These are phyloP conservation scores for Betta splendens DNA, from an alignment of 2,797 vertebrate genomes.

Conservation along the genomic window DNA sequence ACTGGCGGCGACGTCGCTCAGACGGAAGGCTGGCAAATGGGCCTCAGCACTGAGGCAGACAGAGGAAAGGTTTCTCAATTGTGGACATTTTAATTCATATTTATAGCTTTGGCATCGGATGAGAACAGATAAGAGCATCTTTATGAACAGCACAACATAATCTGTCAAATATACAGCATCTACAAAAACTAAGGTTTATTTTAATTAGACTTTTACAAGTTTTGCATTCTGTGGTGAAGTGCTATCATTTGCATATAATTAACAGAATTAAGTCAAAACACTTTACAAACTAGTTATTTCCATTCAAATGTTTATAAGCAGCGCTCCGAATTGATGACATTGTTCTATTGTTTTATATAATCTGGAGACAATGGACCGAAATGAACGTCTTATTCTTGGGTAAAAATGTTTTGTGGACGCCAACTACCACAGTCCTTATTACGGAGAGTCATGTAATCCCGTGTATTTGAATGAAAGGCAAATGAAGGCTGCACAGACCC, in stretches of 20 bases:
- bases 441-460: conserved; percentile 19
- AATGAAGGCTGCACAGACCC: background rate
- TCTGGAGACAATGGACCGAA: background rate
- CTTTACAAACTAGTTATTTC: too few relatives aligned
- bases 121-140: too few relatives aligned
- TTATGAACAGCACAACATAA: too few relatives aligned
- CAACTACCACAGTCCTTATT: background rate
- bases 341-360: background rate
- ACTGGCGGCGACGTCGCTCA: conserved; percentile 40
- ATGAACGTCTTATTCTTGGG: background rate
- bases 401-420: background rate
- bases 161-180: background rate
- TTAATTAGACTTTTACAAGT: background rate
- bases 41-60: conserved; percentile 50
- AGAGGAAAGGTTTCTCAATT: background rate
- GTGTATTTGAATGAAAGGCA: conserved; percentile 8
- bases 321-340: too few relatives aligned
- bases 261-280: too few relatives aligned
- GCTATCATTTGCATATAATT: too few relatives aligned
- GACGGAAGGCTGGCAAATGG: conserved; percentile 28
- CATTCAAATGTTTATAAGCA: too few relatives aligned
- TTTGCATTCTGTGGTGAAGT: background rate
- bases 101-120: too few relatives aligned
- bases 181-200: background rate
- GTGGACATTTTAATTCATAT: background rate